Evolutionary conservation across 2,888 invertebrate species (phyloP).

Genomic region (Saturnia japonica): DNA sequence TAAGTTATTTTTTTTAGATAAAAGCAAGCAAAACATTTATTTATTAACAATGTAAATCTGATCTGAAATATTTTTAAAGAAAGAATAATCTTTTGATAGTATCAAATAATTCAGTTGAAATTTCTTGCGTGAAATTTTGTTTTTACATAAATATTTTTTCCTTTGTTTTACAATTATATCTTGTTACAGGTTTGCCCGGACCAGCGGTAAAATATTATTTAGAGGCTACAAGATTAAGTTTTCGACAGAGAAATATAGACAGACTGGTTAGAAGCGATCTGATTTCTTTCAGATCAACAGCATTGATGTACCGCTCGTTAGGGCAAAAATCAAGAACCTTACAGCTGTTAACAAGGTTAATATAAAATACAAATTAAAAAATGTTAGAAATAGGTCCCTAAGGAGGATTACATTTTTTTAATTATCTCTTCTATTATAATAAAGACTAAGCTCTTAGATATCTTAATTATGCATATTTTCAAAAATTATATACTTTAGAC

Average conservation of each 20-base stretch:
- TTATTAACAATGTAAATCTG: neutral
- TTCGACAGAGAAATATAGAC: constrained; percentile 54
- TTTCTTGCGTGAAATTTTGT: neutral
- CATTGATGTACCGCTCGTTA: constrained; percentile 83
- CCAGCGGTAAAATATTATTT: constrained; percentile 68
- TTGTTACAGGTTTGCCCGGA: constrained; percentile 54
- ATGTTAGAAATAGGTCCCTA: too few species aligned
- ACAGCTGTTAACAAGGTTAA: constrained; percentile 85
- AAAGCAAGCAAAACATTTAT: too few species aligned
- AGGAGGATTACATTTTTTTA: too few species aligned
- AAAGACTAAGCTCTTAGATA: too few species aligned
- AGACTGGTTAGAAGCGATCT: constrained; percentile 79
- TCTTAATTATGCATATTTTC: too few species aligned
- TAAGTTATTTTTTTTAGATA: too few species aligned
- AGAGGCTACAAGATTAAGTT: constrained; percentile 71
- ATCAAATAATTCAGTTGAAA: neutral
- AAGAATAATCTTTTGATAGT: neutral
- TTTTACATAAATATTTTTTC: constrained; percentile 13
- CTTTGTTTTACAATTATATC: constrained; percentile 19
- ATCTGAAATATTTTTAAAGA: neutral
- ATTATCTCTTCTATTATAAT: too few species aligned
- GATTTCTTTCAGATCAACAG: constrained; percentile 84
- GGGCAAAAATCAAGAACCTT: constrained; percentile 86
- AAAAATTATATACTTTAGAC: too few species aligned
- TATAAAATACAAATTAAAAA: neutral